phyloP scores from a whole-genome alignment of 2,797 vertebrate species.

The Adelosebastes latens region DNA sequence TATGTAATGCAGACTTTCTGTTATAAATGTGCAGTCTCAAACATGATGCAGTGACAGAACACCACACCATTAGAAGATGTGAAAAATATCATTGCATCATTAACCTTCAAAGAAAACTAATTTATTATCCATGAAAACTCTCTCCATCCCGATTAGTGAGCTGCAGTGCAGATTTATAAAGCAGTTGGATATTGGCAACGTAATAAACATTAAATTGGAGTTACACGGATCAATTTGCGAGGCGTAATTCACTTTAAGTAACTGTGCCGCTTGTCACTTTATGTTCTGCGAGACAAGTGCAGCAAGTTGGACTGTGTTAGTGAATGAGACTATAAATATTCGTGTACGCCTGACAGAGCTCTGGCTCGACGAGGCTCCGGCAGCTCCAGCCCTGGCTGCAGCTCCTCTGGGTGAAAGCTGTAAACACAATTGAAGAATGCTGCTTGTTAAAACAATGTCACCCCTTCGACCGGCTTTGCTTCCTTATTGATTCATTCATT shows the following conservation, averaged over 20 bases:
- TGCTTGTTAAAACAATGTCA: constrained; percentile 40
- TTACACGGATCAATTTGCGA: constrained; percentile 21
- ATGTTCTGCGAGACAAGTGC: constrained; percentile 30
- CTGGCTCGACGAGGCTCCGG: not conserved
- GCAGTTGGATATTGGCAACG: not conserved
- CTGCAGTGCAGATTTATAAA: not conserved
- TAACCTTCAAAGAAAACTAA: not conserved
- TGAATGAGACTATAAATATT: constrained; percentile 42
- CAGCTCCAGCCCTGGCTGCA: not conserved
- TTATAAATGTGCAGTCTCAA: not conserved
- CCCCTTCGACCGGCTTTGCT: not conserved
- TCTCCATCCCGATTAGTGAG: not conserved
- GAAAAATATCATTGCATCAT: not conserved
- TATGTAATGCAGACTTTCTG: not conserved
- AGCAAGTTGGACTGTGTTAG: constrained; percentile 8
- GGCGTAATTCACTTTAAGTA: constrained; percentile 27
- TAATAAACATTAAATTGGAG: constrained; percentile 6
- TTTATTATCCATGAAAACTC: too few species aligned
- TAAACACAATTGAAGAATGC: constrained; percentile 21
- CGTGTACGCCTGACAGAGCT: constrained; percentile 2
- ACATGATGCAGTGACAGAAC: not conserved
- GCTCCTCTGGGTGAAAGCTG: constrained; percentile 17
- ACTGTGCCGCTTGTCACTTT: constrained; percentile 26
- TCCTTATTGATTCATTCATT: constrained; percentile 41
- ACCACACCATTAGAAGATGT: not conserved